phyloP scores from a whole-genome alignment of 2,113 vertebrate genomes.

The Odocoileus hemionus region DNA sequence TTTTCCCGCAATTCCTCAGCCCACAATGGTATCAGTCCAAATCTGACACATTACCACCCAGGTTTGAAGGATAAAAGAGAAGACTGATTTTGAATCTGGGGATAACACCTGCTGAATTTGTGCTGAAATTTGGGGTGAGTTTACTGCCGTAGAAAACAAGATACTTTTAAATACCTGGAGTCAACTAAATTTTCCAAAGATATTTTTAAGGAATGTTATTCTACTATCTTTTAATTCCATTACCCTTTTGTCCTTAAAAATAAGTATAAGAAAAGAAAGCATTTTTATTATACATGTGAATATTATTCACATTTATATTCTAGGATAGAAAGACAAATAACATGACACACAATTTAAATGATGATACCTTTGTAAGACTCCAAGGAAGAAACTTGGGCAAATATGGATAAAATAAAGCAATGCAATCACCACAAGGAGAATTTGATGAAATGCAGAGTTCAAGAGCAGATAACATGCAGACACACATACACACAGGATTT shows the following conservation, averaged over 20 bases:
- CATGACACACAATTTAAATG: neutral
- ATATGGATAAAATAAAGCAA: neutral
- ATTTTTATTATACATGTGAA: neutral
- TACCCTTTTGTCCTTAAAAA: neutral
- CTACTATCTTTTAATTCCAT: neutral
- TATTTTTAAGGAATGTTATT: neutral
- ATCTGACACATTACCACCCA: neutral
- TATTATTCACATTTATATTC: neutral
- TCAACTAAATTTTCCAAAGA: neutral
- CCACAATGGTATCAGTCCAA: neutral
- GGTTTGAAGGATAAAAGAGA: neutral
- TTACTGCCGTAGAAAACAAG: neutral
- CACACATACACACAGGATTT: neutral
- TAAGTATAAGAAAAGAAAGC: neutral
- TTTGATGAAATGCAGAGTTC: constrained; percentile 11
- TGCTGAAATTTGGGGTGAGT: neutral
- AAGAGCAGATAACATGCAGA: neutral
- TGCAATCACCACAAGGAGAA: neutral
- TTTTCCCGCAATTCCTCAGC: neutral
- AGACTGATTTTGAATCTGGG: neutral
- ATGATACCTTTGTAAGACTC: neutral
- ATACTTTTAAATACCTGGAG: neutral
- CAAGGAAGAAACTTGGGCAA: neutral
- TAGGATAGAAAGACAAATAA: neutral
- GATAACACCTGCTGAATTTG: neutral